Evolutionary conservation across 92 coral and sea anemone genomes (phyloP), one percentile per base, ranked within the genome.

Genomic region (Porites divaricata): DNA sequence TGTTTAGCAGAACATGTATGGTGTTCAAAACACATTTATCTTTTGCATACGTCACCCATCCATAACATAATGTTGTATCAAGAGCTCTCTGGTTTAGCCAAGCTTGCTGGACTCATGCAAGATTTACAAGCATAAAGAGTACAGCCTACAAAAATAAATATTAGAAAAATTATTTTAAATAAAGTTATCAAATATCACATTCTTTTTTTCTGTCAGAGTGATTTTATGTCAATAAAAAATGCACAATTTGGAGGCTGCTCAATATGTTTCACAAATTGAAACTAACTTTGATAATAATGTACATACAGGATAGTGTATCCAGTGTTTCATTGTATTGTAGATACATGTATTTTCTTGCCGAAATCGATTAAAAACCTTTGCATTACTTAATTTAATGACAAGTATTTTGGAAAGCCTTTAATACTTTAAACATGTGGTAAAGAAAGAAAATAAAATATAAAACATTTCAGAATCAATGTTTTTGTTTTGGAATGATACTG

Each of bases 281-380:
- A 75, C 22, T 75, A 75, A 48, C 71, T 45, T 78, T 65, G 70
- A 61, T 62, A 61, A 35, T 22, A 74, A 17, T 75, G 79, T 75
- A 75, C 24, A 75, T 54, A 75, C 8, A 54, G 59, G 12, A 54
- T 70, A 41, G n/a, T 19, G 68, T 77, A 51, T 26, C 56, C 45
- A 63, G 81, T 77, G 81, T 77, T 77, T 77, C 71, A 77, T 62
- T 28, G 69, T 52, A 50, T 79, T 79, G 83, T 79, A 79, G 63
- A 79, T 79, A 79, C 83, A 45, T 63, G 72, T 48, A 8, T 21
- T 49, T 79, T 78, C 57, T 61, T 61, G 45, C 22, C 1, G 21
- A 76, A 61, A 61, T 5, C 7, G 19, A 56, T 23, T 9, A 1
- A 26, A 58, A 41, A 28, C 26, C 12, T 41, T 76, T 58, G 51